Evolutionary conservation across 2,113 vertebrate genomes (phyloP).

Genomic region (Aspidoscelis tigris): DNA sequence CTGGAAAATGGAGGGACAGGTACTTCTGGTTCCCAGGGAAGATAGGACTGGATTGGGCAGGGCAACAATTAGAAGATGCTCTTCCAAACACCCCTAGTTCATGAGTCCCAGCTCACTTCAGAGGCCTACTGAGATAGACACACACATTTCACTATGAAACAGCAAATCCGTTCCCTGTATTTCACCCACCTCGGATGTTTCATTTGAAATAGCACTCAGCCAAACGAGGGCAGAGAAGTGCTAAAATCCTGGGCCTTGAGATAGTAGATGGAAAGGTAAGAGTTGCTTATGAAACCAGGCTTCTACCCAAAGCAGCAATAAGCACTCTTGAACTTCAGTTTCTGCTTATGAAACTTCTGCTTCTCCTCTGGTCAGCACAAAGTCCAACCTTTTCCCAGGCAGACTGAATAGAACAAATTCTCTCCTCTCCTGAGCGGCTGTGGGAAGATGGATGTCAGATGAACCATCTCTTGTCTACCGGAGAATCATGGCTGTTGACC

Average conservation of each 20-base stretch:
- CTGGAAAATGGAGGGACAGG: not conserved
- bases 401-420: not conserved
- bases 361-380: no score
- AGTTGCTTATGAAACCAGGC: not conserved
- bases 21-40: not conserved
- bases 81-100: not conserved
- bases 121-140: not conserved
- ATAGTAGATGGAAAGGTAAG: no score
- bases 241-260: not conserved
- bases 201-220: not conserved
- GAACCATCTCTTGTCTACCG: not conserved
- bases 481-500: not conserved
- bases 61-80: no score
- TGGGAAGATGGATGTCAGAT: not conserved
- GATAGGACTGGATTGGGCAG: no score
- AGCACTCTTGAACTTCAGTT: not conserved
- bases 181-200: not conserved
- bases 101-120: not conserved
- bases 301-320: no score
- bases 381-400: not conserved
- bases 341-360: no score
- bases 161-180: not conserved
- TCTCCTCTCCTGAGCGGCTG: not conserved
- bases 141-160: slow-evolving; percentile 11
- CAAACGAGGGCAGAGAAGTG: not conserved